Conservation (phyloP, 2,797 vertebrate genomes). For the Todus mexicanus region DNA sequence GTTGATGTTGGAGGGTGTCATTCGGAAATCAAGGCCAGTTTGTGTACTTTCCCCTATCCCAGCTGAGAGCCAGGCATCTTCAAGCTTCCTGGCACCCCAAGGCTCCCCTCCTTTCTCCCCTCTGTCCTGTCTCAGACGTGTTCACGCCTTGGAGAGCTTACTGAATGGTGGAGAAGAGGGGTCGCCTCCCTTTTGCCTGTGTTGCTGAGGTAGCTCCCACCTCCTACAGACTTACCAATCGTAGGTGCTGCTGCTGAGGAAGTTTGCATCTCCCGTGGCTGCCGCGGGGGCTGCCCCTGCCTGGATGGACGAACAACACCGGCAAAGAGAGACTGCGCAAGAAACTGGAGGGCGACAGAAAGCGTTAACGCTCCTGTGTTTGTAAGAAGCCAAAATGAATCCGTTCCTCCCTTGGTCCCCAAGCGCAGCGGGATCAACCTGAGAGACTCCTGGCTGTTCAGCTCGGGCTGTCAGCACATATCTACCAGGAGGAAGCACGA, state of each 20-base stretch:
- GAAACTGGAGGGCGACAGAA: background rate
- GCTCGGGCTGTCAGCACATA: background rate
- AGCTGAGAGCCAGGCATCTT: conserved; percentile 8
- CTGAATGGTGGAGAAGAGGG: background rate
- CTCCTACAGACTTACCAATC: background rate
- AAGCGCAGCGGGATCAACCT: background rate
- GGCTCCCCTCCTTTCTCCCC: background rate
- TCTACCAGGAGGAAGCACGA: background rate
- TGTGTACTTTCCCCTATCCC: background rate
- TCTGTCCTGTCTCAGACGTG: background rate
- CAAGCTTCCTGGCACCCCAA: background rate
- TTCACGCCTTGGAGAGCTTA: background rate
- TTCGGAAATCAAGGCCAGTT: conserved; percentile 53
- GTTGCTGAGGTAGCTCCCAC: background rate
- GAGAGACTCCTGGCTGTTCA: background rate
- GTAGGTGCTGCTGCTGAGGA: background rate
- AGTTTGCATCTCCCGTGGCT: background rate
- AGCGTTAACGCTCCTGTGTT: background rate
- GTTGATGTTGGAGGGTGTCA: background rate
- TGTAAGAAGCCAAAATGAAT: conserved; percentile 46
- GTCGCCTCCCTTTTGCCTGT: background rate
- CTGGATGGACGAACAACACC: background rate
- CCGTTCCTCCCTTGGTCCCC: background rate
- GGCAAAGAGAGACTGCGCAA: background rate
- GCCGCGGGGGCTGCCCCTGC: background rate